Percentiles rank a stretch among this genome's conserved stretches.
Evolutionary conservation across 2,113 vertebrate genomes (phyloP).

Genomic region (Hystrix cristata): DNA sequence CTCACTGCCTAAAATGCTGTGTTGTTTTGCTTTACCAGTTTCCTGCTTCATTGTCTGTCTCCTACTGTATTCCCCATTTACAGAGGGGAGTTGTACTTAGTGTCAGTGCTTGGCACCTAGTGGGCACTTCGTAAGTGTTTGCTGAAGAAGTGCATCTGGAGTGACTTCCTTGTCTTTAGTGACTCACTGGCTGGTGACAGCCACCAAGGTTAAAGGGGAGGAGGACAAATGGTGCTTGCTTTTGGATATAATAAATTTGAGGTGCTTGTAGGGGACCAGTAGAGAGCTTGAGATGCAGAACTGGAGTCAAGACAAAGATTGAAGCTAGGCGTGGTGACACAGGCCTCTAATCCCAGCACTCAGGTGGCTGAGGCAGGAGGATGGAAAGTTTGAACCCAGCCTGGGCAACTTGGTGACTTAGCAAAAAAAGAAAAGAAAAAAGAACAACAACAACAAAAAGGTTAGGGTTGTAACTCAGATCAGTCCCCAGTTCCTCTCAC

Average conservation of each 20-base stretch:
- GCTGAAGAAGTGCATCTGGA: background rate
- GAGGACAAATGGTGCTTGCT: background rate
- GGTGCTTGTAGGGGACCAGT: background rate
- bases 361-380: background rate
- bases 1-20: rapidly evolving
- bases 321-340: background rate
- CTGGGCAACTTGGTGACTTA: background rate
- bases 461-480: background rate
- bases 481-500: background rate
- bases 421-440: background rate
- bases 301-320: background rate
- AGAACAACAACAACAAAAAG: no score
- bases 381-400: background rate
- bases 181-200: background rate
- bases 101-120: background rate
- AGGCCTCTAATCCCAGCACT: background rate
- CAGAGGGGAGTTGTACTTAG: background rate
- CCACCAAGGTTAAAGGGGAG: background rate
- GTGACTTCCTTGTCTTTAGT: background rate
- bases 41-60: background rate
- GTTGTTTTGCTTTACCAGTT: background rate
- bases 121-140: background rate
- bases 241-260: background rate
- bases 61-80: background rate
- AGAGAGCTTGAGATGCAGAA: background rate